A percentile compares a stretch with the other conserved stretches of the same genome.
Evolutionary conservation across 2,113 vertebrate genomes (phyloP).

Genomic region (Nestor notabilis): DNA sequence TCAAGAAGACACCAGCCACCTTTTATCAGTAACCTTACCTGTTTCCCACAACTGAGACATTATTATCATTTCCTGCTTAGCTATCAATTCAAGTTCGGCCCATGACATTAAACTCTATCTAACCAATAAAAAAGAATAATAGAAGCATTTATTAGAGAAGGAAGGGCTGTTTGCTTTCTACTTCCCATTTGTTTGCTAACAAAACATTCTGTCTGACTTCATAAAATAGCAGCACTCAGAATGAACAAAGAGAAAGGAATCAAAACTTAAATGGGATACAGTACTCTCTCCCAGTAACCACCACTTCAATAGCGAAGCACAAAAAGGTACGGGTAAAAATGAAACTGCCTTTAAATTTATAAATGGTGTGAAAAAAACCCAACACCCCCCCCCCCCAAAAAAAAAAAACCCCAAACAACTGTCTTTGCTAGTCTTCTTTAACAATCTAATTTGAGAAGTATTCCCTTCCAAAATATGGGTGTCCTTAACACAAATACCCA

Average conservation of each 20-base stretch:
- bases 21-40: conserved; percentile 31
- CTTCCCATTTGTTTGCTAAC: conserved; percentile 44
- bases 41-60: background rate
- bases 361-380: background rate
- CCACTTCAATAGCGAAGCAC: background rate
- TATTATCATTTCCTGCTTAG: background rate
- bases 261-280: background rate
- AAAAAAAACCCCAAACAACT: accelerated
- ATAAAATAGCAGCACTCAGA: background rate
- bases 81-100: background rate
- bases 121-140: conserved; percentile 32
- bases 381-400: too few relatives aligned
- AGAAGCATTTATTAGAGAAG: conserved; percentile 30
- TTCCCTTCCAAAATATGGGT: background rate
- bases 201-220: conserved; percentile 45
- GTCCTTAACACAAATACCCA: background rate
- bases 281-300: background rate
- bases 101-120: background rate
- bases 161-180: conserved; percentile 30
- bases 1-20: background rate
- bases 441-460: background rate
- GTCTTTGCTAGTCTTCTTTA: background rate
- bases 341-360: background rate
- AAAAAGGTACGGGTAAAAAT: background rate
- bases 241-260: conserved; percentile 20